phyloP scores from a whole-genome alignment of 2,113 vertebrate species.

The Heterotis niloticus region DNA sequence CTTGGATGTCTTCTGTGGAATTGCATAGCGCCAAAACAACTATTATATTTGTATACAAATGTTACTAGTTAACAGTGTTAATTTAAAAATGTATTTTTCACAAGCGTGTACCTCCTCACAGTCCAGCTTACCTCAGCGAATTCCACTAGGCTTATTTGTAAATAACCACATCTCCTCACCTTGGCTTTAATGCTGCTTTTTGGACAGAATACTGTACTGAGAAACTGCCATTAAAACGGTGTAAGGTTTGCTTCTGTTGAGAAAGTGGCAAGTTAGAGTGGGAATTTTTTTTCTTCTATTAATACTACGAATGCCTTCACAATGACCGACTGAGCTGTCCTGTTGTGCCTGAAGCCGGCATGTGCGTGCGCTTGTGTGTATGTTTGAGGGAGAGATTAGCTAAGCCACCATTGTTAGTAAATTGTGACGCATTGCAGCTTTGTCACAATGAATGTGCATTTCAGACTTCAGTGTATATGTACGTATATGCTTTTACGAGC shows the following conservation, averaged over 20 bases:
- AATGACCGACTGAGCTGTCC: background rate
- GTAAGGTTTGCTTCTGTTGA: background rate
- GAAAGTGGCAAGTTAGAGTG: background rate
- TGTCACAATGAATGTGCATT: slow-evolving; percentile 13
- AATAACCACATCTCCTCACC: background rate
- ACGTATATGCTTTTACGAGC: background rate
- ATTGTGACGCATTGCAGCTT: background rate
- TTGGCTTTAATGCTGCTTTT: slow-evolving; percentile 4
- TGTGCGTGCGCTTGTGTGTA: slow-evolving; percentile 25
- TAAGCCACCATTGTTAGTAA: background rate
- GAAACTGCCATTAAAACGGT: slow-evolving; percentile 1
- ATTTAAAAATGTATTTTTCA: background rate
- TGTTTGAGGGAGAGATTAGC: background rate
- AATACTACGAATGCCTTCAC: slow-evolving; percentile 19
- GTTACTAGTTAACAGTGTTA: background rate
- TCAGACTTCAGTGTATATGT: slow-evolving; percentile 22
- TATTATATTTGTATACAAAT: background rate
- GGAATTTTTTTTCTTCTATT: slow-evolving; percentile 8
- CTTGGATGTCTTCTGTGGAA: too few species aligned
- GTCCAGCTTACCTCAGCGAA: slow-evolving; percentile 17
- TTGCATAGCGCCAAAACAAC: too few species aligned
- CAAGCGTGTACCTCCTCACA: slow-evolving; percentile 1
- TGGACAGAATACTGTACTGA: background rate
- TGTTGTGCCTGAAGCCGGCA: background rate
- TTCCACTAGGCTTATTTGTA: background rate